Conservation (phyloP, 1,140 invertebrate species). For the Aphaenogaster floridana region DNA sequence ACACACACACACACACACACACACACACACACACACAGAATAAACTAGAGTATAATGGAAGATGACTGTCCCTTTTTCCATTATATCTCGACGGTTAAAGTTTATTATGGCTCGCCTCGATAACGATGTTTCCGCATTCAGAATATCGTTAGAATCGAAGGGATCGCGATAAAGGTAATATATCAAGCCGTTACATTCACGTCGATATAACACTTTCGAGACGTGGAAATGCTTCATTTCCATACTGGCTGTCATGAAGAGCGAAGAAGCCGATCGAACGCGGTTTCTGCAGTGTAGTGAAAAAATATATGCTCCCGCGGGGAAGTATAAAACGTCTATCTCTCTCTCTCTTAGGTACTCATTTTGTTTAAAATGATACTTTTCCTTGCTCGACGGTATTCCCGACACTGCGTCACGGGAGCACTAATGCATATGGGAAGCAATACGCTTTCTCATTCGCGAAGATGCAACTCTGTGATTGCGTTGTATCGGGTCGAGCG, state of each 20-base stretch:
- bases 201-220: slow-evolving; percentile 26
- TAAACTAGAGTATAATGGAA: not conserved
- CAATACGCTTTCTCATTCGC: not conserved
- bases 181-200: slow-evolving; percentile 53
- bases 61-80: not conserved
- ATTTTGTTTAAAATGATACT: slow-evolving; percentile 12
- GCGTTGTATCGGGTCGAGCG: not conserved
- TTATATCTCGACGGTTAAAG: slow-evolving; percentile 6
- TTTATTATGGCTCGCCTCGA: slow-evolving; percentile 1
- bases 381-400: slow-evolving; percentile 10
- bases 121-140: slow-evolving; percentile 2
- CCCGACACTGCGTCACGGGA: not conserved
- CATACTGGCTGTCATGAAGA: slow-evolving; percentile 45
- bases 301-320: slow-evolving; percentile 15
- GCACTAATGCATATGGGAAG: not conserved
- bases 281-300: not conserved
- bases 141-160: not conserved
- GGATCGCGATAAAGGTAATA: slow-evolving; percentile 44
- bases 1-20: not conserved
- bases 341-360: slow-evolving; percentile 10
- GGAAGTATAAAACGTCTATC: slow-evolving; percentile 16
- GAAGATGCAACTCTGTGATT: slow-evolving; percentile 4
- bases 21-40: not conserved
- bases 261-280: not conserved
- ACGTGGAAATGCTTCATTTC: slow-evolving; percentile 55